Evolutionary conservation across 1,140 invertebrate species (phyloP), one percentile per base, ranked within the genome.

Genomic region (Mya arenaria): DNA sequence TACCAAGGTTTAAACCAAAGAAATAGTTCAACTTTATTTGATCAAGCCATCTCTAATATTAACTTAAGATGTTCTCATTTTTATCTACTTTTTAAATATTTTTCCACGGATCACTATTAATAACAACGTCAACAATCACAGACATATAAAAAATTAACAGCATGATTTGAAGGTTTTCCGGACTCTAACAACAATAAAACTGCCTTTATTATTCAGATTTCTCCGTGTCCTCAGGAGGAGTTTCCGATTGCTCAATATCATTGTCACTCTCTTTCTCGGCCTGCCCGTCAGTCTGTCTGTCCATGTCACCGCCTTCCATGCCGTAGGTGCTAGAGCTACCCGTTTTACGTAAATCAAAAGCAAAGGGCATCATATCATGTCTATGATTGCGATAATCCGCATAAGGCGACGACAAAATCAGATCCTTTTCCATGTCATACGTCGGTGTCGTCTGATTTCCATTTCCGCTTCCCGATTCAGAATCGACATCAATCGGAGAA

Each of bases 341-440:
- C n/a, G 28, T 60, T 56, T 68, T 66, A 41, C 62, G 56, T 44
- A 80, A 58, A 28, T 80, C 77, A 80, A 80, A 80, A 1, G 77
- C 77, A 60, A 80, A 80, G 2, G 77, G 77, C 77, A 80, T 80
- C 55, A 80, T 80, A 71, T 80, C 55, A 62, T 80, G 77, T 55
- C 77, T 69, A 32, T 80, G 77, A 62, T 80, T 80, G 25, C 77
- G 25, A 39, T 80, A 80, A 37, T 80, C 77, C 3, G 56, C 77
- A 36, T 80, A 80, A 32, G 77, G 77, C 23, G 77, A 80, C 0
- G 77, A 44, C 19, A 80, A 55, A 25, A 80, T 80, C 58, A 75
- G 58, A 75, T 75, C 73, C 63, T 75, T 75, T 30, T 75, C 73
- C 34, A 75, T 58, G 30, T 75, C 73, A 63, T 75, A 75, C 15